Evolutionary conservation across 2,888 invertebrate species (phyloP), one percentile per base, ranked within the genome.

Genomic region (Pyrrhia umbra): DNA sequence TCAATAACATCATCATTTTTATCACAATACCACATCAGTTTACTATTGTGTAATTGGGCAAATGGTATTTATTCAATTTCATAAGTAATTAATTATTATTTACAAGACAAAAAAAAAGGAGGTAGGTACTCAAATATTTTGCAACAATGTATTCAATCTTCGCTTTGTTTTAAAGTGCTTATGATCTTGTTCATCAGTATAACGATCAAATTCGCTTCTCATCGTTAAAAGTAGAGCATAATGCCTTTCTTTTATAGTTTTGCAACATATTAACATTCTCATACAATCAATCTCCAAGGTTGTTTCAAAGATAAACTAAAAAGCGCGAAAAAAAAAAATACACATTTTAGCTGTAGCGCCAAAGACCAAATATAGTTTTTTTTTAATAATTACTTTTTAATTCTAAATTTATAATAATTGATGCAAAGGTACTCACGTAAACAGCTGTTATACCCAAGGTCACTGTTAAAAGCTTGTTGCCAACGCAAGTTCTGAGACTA

Each of bases 391-490:
- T 18, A 5, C 8, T 20, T 58, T 25, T 43, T 43, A 34, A 21
- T 39, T 56, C 52, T 75, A 20, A 10, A 62, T 75, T 54, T 54
- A 18, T 18, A 25, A 13, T 30, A 43, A 66, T 25, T 30, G 9
- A 15, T 61, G 20, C 56, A 78, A 79, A 76, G 78, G 76, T 81
- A 87, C 89, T 89, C 75, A 90, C 85, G 65, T 75, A 70, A 91
- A 90, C 93, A 94, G 94, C 93, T 94, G 93, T 88, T 90, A 61
- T 62, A 47, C 49, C 86, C 92, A 94, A 94, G 94, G 94, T 91
- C 89, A 85, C 71, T 76, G 75, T 62, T 75, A 73, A 77, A 79
- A 76, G 75, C 84, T 86, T 86, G 88, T 89, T 89, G 87, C 91
- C 89, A 90, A 86, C 85, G 76, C 83, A 69, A 79, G 71, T 81